Base-by-base conservation (phyloP, 2,113 vertebrate species). In the Proteles cristata region DNA sequence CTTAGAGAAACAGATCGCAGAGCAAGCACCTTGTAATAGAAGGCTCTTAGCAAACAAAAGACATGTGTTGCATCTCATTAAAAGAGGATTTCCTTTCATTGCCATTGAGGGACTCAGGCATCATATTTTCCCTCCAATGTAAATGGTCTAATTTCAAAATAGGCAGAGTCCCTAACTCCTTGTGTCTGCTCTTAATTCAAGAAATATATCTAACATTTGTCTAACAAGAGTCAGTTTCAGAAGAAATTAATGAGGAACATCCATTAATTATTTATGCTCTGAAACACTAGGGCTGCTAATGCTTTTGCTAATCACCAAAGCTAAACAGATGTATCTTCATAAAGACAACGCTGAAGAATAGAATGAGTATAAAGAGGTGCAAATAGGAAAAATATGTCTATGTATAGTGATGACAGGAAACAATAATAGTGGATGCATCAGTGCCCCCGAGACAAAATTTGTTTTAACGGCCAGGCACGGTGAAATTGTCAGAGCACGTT, bases 221-320 rank as follows among this genome's bases (percentile, higher is more conserved):
- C 98, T 95, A 98, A 92, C 94, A 96, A 97, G 97, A 98, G 97
- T 98, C 95, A 74, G 94, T 97, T 98, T 97, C 98, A 96, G 97
- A 53, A 98, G 98, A 98, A 98, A 98, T 98, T 98, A 98, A 98
- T 98, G 98, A 98, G 98, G 96, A 98, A 81, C 96, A 97, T 79
- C 69, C 92, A 97, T 99, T 85, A 98, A 99, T 98, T 98, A 99
- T 99, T 98, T 97, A 99, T 93, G 71, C 14, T 84, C 94, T 98
- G 98, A 98, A 98, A 98, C 98, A 98, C 97, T 97, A 98, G 98
- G 97, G 96, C 98, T 98, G 97, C 98, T 98, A 98, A 98, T 98
- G 98, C 97, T 98, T 98, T 98, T 98, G 98, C 98, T 99, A 98
- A 99, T 98, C 98, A 98, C 98, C 98, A 98, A 98, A 98, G 98